These are phyloP conservation scores for Coenonympha glycerion DNA, from an alignment of 2,888 invertebrate species.

Conservation along the genomic window DNA sequence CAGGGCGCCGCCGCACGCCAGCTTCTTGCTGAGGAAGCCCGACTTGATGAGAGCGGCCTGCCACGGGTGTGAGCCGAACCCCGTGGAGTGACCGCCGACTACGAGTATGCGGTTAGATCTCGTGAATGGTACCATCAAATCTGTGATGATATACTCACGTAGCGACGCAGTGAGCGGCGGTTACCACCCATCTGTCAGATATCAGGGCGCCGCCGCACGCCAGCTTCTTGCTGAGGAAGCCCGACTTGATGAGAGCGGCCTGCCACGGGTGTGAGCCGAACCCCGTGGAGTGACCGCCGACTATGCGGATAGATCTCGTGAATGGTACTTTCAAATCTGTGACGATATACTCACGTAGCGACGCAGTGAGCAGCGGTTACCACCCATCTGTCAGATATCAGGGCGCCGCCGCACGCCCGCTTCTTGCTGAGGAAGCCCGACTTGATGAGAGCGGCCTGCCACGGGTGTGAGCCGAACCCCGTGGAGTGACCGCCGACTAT, in stretches of 20 bases:
- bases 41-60: conserved; percentile 95
- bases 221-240: conserved; percentile 90
- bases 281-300: conserved; percentile 92
- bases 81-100: conserved; percentile 92
- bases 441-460: too few species aligned
- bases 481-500: too few species aligned
- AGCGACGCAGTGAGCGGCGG: conserved; percentile 93
- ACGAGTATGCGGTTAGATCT: conserved; percentile 94
- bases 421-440: too few species aligned
- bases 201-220: conserved; percentile 94
- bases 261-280: conserved; percentile 97
- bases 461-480: too few species aligned
- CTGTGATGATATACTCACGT: conserved; percentile 90
- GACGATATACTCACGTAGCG: too few species aligned
- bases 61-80: conserved; percentile 95
- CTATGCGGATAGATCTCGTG: too few species aligned
- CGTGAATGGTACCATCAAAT: too few species aligned
- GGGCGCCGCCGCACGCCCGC: too few species aligned
- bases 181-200: conserved; percentile 93
- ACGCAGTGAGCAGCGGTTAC: too few species aligned
- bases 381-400: too few species aligned
- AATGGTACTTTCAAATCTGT: too few species aligned
- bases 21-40: conserved; percentile 90
- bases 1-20: conserved; percentile 93
- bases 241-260: conserved; percentile 93